Evolutionary conservation across 2,888 invertebrate species (phyloP), one percentile per base, ranked within the genome.

Genomic region (Brachyptera putata): DNA sequence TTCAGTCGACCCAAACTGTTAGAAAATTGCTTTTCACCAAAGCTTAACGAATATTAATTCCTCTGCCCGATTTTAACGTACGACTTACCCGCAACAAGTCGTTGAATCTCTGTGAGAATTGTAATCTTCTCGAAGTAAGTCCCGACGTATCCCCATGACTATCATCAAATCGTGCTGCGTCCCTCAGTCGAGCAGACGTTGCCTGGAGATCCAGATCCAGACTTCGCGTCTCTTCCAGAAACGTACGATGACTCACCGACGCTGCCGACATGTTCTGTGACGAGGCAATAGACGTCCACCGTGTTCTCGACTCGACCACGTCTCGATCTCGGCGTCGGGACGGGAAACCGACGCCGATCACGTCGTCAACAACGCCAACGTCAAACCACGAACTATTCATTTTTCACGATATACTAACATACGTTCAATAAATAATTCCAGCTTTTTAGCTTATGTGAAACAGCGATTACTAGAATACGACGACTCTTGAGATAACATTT

Each of bases 221-320:
- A 11, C n/a, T 18, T n/a, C 25, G 55, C 21, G 56, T 24, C n/a
- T 57, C 43, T 48, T 57, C 57, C 34, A 49, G 57, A 30, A 57
- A 22, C 5, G 57, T 30, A 3, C 22, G 25, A 30, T 57, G 57
- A n/a, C 41, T 16, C 13, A 56, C 21, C 7, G 57, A 25, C 16
- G 49, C 25, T 11, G 49, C 30, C 14, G 21, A 16, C 7, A 16
- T 14, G 49, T 18, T 16, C 26, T 26, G 25, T n/a, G 1, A 41
- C 41, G 41, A 18, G 41, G 41, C 21, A 41, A 5, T 7, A 11
- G 41, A 41, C 41, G 41, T 3, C n/a, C n/a, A n/a, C n/a, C n/a
- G 7, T 7, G 30, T 30, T 30, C 7, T 5, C 30, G 30, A 30
- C 30, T 30, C 30, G 11, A 5, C 11, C 7, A 30, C 30, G 30